Base-by-base conservation (phyloP, 1,140 invertebrate species). In the Platorchestia sp. region DNA sequence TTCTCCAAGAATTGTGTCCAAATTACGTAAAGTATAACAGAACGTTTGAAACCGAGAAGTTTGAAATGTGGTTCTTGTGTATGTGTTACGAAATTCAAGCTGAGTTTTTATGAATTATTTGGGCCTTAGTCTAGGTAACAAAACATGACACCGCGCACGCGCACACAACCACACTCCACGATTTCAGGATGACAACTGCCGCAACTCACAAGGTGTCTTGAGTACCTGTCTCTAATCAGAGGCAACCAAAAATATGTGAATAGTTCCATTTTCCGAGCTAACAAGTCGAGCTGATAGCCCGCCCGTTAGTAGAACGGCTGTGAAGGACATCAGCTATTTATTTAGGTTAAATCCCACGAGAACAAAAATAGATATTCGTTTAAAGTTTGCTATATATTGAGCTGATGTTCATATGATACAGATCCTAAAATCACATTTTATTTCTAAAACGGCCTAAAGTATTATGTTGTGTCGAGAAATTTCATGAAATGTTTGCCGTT, bases 181-280 rank as follows among this genome's bases (percentile, higher is more conserved):
- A 44, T 41, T 42, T 16, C 44, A 43, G 42, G 5, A 42, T 43
- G 87, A 44, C 44, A 90, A 90, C 87, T 90, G 87, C 87, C 87
- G 87, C 87, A 36, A 75, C 59, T 75, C 14, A 27, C 27, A 42
- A 90, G 87, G 87, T 90, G 87, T 90, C 87, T 90, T 90, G 87
- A 3, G 87, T 90, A 90, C 87, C 87, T 90, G 87, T 90, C 87
- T 90, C 87, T 90, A 90, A 90, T 90, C 87, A 90, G 87, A 90
- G 87, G 87, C 87, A 90, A 90, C 87, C 27, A 16, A 90, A 90
- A 90, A 90, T 90, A 90, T 90, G 87, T 45, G 44, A 44, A 75
- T 75, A 75, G 59, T 75, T 75, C 59, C 27, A 75, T 10, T 75
- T 75, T 19, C 10, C 59, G 59, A 36, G 36, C 59, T 75, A 75